Conservation (phyloP, 2,113 vertebrate genomes). For the Dipodomys ordii region DNA sequence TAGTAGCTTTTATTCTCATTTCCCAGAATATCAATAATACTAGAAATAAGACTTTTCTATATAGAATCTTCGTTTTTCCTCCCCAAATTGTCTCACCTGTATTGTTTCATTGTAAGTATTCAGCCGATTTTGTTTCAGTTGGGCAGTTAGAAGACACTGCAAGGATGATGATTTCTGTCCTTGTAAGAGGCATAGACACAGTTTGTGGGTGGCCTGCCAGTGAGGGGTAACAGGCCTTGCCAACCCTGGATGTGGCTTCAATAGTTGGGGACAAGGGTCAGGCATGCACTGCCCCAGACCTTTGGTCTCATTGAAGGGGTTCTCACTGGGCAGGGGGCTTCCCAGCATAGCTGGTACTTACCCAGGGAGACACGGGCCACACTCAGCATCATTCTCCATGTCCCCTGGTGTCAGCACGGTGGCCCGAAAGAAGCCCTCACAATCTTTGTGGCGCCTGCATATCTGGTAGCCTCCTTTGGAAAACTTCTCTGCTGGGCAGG, state of each 20-base stretch:
- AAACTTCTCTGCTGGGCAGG: slow-evolving; percentile 95
- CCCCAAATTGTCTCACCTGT: background rate
- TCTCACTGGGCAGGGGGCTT: too few species aligned
- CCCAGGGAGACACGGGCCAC: slow-evolving; percentile 96
- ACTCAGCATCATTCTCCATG: slow-evolving; percentile 95
- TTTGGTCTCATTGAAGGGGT: background rate
- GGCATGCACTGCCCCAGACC: background rate
- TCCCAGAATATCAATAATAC: background rate
- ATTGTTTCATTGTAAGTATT: background rate
- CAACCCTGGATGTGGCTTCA: background rate
- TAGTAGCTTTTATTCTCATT: background rate
- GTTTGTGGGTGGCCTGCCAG: fast-evolving
- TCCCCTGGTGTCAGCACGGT: slow-evolving; percentile 93
- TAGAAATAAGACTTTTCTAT: background rate
- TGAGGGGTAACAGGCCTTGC: background rate
- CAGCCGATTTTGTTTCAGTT: background rate
- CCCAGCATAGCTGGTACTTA: slow-evolving; percentile 81
- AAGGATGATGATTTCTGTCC: background rate
- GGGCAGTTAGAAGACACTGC: background rate
- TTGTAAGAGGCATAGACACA: too few species aligned
- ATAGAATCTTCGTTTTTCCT: background rate
- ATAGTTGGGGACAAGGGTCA: too few species aligned
- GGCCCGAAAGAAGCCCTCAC: slow-evolving; percentile 94
- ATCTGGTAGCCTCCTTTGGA: slow-evolving; percentile 98
- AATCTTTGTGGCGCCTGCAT: slow-evolving; percentile 97